Conservation (phyloP, 2,113 vertebrate genomes). For the Mellivora capensis region DNA sequence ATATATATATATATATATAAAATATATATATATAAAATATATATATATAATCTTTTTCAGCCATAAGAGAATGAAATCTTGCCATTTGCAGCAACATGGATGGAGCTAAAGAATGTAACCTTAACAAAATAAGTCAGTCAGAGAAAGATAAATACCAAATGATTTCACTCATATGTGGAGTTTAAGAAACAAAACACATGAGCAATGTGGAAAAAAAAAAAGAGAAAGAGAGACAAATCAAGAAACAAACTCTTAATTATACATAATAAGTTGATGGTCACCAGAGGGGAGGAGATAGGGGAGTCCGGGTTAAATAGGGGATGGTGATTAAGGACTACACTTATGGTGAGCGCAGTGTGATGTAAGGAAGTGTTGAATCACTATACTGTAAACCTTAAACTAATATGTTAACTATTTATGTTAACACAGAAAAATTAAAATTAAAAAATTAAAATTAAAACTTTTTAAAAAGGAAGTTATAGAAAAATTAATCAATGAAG, state of each 20-base stretch:
- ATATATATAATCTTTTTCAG: not conserved
- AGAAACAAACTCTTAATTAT: not conserved
- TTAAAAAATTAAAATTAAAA: not conserved
- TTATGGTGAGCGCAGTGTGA: not conserved
- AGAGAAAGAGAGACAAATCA: not conserved
- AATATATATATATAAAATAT: too few relatives aligned
- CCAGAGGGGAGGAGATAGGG: not conserved
- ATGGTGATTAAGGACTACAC: not conserved
- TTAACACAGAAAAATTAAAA: not conserved
- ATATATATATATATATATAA: too few relatives aligned
- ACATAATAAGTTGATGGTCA: not conserved
- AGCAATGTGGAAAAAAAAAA: not conserved
- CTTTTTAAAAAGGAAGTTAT: not conserved
- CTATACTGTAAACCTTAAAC: not conserved
- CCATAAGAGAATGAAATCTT: not conserved
- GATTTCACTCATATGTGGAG: not conserved
- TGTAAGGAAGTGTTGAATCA: not conserved
- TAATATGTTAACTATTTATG: not conserved
- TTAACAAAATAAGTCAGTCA: not conserved
- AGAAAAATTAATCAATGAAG: not conserved
- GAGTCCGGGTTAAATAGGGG: not conserved
- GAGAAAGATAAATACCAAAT: not conserved
- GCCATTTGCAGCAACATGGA: not conserved
- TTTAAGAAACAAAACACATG: not conserved
- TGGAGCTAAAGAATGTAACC: not conserved